Conservation (phyloP, 2,888 invertebrate species). For the Diploptera punctata region DNA sequence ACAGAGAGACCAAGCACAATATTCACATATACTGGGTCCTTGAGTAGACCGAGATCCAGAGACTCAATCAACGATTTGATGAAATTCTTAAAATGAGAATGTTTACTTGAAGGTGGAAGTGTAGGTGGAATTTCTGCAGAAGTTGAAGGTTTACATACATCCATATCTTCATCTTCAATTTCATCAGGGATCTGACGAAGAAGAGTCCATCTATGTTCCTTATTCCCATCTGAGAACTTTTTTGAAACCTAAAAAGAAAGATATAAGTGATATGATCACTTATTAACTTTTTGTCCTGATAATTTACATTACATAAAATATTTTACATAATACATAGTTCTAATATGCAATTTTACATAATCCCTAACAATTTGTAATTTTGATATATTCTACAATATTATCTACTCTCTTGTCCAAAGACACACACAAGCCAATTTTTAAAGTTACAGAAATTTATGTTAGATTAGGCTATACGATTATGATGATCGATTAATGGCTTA, state of each 20-base stretch:
- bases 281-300: too few species aligned
- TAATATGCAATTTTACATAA: too few species aligned
- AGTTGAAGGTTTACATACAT: not conserved
- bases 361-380: too few species aligned
- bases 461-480: too few species aligned
- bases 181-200: constrained; percentile 3
- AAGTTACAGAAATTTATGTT: too few species aligned
- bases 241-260: not conserved
- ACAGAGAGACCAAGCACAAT: constrained; percentile 73
- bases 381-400: too few species aligned
- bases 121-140: not conserved
- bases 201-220: constrained; percentile 2
- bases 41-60: constrained; percentile 52
- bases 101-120: not conserved
- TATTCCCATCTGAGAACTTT: not conserved
- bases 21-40: constrained; percentile 59
- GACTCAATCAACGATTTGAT: constrained; percentile 43
- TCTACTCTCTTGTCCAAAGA: too few species aligned
- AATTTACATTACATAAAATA: too few species aligned
- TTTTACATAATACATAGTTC: too few species aligned
- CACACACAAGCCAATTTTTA: too few species aligned
- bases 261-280: too few species aligned
- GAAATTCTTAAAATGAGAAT: not conserved
- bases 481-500: too few species aligned
- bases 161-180: not conserved